A percentile compares a stretch with the other conserved stretches of the same genome.
Conservation (phyloP, 2,113 vertebrate species). For the Gobius niger region DNA sequence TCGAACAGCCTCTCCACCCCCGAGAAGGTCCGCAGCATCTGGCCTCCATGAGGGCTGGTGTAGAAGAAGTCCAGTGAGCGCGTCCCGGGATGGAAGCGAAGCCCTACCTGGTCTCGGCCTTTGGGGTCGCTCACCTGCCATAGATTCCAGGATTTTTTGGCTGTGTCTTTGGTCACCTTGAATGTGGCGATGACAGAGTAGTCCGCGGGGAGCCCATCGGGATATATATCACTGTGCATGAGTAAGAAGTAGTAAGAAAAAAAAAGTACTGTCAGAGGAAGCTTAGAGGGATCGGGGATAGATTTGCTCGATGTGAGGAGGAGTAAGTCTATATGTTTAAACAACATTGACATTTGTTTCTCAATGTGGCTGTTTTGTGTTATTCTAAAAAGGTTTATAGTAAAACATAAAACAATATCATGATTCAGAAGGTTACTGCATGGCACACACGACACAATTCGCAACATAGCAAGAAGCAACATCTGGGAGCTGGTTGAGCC, state of each 20-base stretch:
- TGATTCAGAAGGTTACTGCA: background rate
- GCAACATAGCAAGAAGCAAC: background rate
- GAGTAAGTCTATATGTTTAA: constrained; percentile 6
- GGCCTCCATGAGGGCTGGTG: constrained; percentile 32
- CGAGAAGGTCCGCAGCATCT: constrained; percentile 66
- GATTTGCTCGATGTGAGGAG: background rate
- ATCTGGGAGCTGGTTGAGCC: background rate
- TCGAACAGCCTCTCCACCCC: constrained; percentile 71
- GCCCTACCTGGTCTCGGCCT: constrained; percentile 61
- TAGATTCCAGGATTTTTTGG: constrained; percentile 69
- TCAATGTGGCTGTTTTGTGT: constrained; percentile 2
- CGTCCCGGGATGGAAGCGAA: constrained; percentile 67
- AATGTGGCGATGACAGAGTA: constrained; percentile 76
- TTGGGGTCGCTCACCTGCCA: constrained; percentile 75
- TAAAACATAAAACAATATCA: background rate
- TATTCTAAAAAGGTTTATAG: background rate
- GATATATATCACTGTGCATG: constrained; percentile 63
- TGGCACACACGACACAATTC: background rate
- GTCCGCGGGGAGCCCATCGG: constrained; percentile 72
- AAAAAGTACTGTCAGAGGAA: constrained; percentile 1
- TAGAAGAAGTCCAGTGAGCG: constrained; percentile 71
- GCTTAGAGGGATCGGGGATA: background rate
- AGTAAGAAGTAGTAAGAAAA: constrained; percentile 19
- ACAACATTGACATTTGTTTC: constrained; percentile 2
- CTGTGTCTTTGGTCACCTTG: constrained; percentile 67